Evolutionary conservation across 2,113 vertebrate genomes (phyloP).

Genomic region (Phainopepla nitens): DNA sequence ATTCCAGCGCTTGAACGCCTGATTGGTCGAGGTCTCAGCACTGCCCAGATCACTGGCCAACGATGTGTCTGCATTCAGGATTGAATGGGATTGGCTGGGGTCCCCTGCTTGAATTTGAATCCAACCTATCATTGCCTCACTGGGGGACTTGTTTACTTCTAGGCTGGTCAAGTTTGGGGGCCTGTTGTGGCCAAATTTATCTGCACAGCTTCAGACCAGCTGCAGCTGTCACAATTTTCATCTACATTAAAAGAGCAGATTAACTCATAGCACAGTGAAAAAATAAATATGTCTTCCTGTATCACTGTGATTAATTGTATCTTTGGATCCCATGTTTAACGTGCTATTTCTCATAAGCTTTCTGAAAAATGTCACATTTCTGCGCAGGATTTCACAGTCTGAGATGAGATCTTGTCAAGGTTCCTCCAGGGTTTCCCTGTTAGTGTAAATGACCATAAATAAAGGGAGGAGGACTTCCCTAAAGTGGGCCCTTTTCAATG

Average conservation of each 20-base stretch:
- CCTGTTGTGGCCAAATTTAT: no score
- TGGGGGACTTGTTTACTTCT: no score
- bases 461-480: background rate
- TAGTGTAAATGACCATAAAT: background rate
- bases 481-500: background rate
- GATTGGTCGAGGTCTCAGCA: no score
- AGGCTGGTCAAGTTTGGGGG: no score
- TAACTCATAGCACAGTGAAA: background rate
- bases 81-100: no score
- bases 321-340: background rate
- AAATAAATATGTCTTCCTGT: background rate
- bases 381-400: background rate
- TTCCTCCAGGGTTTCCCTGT: background rate
- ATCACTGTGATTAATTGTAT: background rate
- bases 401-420: background rate
- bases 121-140: no score
- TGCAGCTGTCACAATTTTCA: background rate
- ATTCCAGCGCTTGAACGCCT: no score
- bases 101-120: no score
- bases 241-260: background rate
- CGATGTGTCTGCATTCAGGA: no score
- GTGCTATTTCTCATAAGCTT: background rate
- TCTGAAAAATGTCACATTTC: background rate
- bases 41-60: no score
- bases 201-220: no score